Percentiles rank a stretch among this genome's conserved stretches.
phyloP scores from a whole-genome alignment of 2,113 vertebrate species.

The Scophthalmus maximus region DNA sequence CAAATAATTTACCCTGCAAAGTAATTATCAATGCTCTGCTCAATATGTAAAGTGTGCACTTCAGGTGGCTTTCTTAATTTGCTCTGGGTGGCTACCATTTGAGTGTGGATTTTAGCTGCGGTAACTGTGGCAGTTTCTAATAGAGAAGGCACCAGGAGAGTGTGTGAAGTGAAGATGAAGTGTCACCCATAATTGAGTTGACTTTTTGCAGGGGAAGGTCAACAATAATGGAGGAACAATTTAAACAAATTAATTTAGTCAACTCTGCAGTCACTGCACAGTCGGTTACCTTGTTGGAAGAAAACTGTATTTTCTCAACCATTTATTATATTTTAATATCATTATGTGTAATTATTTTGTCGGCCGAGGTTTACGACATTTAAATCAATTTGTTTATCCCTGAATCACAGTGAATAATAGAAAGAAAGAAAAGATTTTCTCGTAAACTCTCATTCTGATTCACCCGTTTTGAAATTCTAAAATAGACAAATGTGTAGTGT shows the following conservation, averaged over 20 bases:
- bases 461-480: slow-evolving; percentile 24
- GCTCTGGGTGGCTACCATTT: slow-evolving; percentile 71
- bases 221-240: slow-evolving; percentile 84
- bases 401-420: not conserved
- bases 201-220: slow-evolving; percentile 83
- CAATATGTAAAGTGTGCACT: slow-evolving; percentile 82
- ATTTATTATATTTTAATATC: slow-evolving; percentile 67
- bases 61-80: slow-evolving; percentile 81
- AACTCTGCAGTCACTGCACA: slow-evolving; percentile 59
- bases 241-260: slow-evolving; percentile 81
- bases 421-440: not conserved
- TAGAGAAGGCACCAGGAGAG: slow-evolving; percentile 73
- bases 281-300: slow-evolving; percentile 50
- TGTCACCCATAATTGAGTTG: slow-evolving; percentile 79
- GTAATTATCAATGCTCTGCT: slow-evolving; percentile 80
- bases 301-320: slow-evolving; percentile 62
- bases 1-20: slow-evolving; percentile 82
- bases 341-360: slow-evolving; percentile 68
- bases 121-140: slow-evolving; percentile 68
- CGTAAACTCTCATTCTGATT: not conserved
- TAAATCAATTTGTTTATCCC: slow-evolving; percentile 35
- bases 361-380: slow-evolving; percentile 50
- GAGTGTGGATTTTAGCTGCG: slow-evolving; percentile 71
- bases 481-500: not conserved
- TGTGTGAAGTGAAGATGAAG: slow-evolving; percentile 75